A percentile compares a stretch with the other conserved stretches of the same genome.
These are phyloP conservation scores for Porites lobata DNA, from an alignment of 92 coral and sea anemone species.

Conservation along the genomic window DNA sequence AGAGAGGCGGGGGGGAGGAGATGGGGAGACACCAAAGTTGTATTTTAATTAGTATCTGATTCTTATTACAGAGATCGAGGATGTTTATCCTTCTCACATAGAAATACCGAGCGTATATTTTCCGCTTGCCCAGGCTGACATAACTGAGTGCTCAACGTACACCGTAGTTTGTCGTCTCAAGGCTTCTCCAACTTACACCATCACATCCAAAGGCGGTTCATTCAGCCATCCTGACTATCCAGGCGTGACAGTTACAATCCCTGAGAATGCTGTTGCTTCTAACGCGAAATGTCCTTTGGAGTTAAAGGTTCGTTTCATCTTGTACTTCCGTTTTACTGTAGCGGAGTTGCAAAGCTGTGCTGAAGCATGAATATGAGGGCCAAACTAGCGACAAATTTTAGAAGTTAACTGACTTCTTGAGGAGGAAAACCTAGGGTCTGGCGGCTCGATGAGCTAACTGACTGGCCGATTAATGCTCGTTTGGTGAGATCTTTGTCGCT, in stretches of 20 bases:
- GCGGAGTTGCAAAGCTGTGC: too few species aligned
- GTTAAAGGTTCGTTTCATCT: not conserved
- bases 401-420: too few species aligned
- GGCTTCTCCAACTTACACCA: not conserved
- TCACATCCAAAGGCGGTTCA: constrained; percentile 22
- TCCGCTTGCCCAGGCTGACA: constrained; percentile 35
- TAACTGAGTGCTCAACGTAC: constrained; percentile 30
- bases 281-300: constrained; percentile 10
- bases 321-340: too few species aligned
- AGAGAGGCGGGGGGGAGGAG: too few species aligned
- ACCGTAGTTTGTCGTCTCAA: constrained; percentile 36
- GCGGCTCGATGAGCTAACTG: too few species aligned
- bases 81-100: constrained; percentile 3
- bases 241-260: constrained; percentile 3
- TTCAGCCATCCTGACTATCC: constrained; percentile 39
- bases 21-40: not conserved
- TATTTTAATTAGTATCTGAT: not conserved
- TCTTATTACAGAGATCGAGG: constrained; percentile 28
- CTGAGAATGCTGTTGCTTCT: constrained; percentile 13
- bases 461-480: too few species aligned
- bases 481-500: too few species aligned
- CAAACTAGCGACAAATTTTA: too few species aligned
- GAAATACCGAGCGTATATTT: constrained; percentile 5
- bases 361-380: too few species aligned
- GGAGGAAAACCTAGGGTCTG: too few species aligned